Base-by-base conservation (phyloP, 2,797 vertebrate species). In the Tiaroga cobitis region DNA sequence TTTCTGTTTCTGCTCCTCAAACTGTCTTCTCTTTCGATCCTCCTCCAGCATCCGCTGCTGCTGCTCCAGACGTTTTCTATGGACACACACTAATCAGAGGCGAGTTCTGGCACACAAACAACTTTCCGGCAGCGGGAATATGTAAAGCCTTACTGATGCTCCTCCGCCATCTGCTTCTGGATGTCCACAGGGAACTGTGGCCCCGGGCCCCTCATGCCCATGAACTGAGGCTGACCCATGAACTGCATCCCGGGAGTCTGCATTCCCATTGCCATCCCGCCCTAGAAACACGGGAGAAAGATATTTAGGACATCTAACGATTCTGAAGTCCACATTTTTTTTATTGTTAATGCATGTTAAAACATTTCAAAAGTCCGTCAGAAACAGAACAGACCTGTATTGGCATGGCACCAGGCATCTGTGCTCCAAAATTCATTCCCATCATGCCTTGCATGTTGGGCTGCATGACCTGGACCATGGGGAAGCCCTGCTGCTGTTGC, bases 1-100 rank as follows among this genome's bases (percentile, higher is more conserved):
- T 91, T 99, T 99, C 90, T 99, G 98, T 84, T 99, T 99, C 93
- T 99, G 98, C 91, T 99, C 98, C 92, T 99, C 98, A 94, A 99
- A 99, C 74, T 99, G 98, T 65, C 98, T 94, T 85, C 98, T 95
- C 92, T 99, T 99, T 84, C 98, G 95, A 92, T 99, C 98, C 90
- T 99, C 98, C 92, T 99, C 98, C 89, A 99, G 93, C 94, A 99
- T 96, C 88, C 97, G 97, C 91, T 99, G 98, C 90, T 99, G 98
- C 76, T 99, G 97, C 91, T 99, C 98, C 93, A 97, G 95, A 68
- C 97, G 96, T 92, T 98, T 99, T 92, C 98, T 99, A 70, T 21
- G 49, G 7, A 80, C 46, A 89, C 41, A 69, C 46, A 80, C 3
- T 85, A 80, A 78, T 73, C 56, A 83, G 63, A 37, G 15, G 19